Percentiles rank a stretch among this genome's conserved stretches.
phyloP scores from a whole-genome alignment of 2,888 invertebrate genomes.

The Cerastoderma edule region DNA sequence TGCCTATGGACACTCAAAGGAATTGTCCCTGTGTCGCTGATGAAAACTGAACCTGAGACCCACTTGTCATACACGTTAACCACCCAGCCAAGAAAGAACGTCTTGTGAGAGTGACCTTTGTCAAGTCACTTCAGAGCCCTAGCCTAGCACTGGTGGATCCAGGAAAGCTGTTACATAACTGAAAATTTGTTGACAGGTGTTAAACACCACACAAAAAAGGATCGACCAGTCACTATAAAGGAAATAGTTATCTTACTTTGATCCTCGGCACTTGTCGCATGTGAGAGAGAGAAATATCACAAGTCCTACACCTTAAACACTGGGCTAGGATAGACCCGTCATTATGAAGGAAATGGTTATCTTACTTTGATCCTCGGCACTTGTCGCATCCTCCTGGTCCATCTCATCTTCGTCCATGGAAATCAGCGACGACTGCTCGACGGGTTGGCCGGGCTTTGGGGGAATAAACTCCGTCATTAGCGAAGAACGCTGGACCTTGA shows the following conservation, averaged over 20 bases:
- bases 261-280: conserved; percentile 43
- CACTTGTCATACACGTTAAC: no score
- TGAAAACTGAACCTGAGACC: no score
- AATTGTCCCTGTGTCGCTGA: no score
- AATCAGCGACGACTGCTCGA: conserved; percentile 58
- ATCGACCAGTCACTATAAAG: not conserved
- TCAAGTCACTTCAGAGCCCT: no score
- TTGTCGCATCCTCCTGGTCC: conserved; percentile 42
- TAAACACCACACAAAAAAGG: no score
- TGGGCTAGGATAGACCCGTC: not conserved
- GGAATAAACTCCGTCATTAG: conserved; percentile 85
- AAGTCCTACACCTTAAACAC: not conserved
- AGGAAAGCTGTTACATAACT: no score
- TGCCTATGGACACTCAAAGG: no score
- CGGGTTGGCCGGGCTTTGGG: conserved; percentile 76
- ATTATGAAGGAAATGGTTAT: conserved; percentile 6
- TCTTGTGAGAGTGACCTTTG: no score
- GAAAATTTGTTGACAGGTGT: no score
- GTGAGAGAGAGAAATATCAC: not conserved
- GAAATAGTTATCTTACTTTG: conserved; percentile 33
- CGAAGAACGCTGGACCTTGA: conserved; percentile 87
- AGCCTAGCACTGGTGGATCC: no score
- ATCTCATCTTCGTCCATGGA: conserved; percentile 57
- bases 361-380: conserved; percentile 48
- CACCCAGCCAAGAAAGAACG: no score